Percentiles rank a stretch among this genome's conserved stretches.
Evolutionary conservation across 1,140 invertebrate species (phyloP).

Genomic region (Polyergus mexicanus): DNA sequence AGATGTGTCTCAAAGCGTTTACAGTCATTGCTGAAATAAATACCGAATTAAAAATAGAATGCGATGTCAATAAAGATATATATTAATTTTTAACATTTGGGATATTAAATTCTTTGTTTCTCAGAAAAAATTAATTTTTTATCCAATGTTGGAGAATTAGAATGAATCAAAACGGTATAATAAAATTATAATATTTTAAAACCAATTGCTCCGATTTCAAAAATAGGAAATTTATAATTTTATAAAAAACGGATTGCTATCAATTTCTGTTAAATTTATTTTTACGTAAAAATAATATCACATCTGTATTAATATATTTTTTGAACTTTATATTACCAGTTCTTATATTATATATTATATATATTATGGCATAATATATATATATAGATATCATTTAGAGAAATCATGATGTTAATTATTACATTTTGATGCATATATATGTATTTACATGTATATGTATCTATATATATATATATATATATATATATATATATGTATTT

Average conservation of each 20-base stretch:
- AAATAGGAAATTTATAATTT: constrained; percentile 2
- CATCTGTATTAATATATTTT: not conserved
- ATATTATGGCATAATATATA: not conserved
- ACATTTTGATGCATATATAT: not conserved
- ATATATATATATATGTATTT: not conserved
- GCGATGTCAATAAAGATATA: not conserved
- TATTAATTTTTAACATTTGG: not conserved
- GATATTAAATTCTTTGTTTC: not conserved
- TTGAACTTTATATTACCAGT: not conserved
- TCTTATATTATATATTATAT: too few relatives aligned
- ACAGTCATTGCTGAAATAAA: not conserved
- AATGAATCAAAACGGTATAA: not conserved
- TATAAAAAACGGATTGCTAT: not conserved
- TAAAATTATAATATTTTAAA: not conserved
- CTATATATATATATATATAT: not conserved
- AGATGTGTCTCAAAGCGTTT: not conserved
- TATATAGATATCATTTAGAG: not conserved
- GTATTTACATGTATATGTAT: not conserved
- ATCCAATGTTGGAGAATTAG: not conserved
- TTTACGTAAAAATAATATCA: not conserved
- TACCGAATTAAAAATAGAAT: not conserved
- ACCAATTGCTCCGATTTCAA: not conserved
- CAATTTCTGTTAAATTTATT: not conserved
- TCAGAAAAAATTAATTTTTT: not conserved
- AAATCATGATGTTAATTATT: not conserved